These are phyloP conservation scores for Epizoanthus scotinus DNA, from an alignment of 92 coral and sea anemone genomes.

Conservation along the genomic window DNA sequence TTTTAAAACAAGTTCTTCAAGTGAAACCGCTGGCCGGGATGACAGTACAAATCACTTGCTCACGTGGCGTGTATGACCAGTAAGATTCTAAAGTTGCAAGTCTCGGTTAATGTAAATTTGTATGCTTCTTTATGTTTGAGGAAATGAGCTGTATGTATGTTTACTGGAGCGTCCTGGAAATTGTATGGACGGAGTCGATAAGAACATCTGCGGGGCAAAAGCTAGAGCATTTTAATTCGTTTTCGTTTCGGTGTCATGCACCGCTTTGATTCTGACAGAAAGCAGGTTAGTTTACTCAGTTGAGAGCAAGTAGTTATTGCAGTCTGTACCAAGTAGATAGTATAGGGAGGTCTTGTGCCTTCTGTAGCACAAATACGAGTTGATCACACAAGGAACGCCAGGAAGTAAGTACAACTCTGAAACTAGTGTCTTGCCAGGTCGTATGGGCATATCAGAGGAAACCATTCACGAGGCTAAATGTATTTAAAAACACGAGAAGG, in stretches of 20 bases:
- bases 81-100: neutral
- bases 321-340: constrained; percentile 4
- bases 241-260: neutral
- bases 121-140: too few relatives aligned
- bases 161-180: too few relatives aligned
- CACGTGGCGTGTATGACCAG: constrained; percentile 87
- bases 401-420: too few relatives aligned
- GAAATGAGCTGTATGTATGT: too few relatives aligned
- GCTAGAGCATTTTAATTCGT: neutral
- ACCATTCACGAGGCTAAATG: too few relatives aligned
- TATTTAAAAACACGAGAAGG: too few relatives aligned
- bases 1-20: constrained; percentile 88
- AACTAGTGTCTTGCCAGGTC: too few relatives aligned
- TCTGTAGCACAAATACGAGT: too few relatives aligned
- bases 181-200: too few relatives aligned
- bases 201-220: neutral
- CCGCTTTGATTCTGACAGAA: neutral
- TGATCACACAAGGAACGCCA: too few relatives aligned
- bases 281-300: neutral
- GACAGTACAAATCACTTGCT: constrained; percentile 98
- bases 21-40: constrained; percentile 99
- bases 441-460: too few relatives aligned
- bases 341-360: neutral
- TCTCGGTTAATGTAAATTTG: too few relatives aligned
- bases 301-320: constrained; percentile 6